phyloP scores from a whole-genome alignment of 2,888 invertebrate genomes.

The Thalpophila matura region DNA sequence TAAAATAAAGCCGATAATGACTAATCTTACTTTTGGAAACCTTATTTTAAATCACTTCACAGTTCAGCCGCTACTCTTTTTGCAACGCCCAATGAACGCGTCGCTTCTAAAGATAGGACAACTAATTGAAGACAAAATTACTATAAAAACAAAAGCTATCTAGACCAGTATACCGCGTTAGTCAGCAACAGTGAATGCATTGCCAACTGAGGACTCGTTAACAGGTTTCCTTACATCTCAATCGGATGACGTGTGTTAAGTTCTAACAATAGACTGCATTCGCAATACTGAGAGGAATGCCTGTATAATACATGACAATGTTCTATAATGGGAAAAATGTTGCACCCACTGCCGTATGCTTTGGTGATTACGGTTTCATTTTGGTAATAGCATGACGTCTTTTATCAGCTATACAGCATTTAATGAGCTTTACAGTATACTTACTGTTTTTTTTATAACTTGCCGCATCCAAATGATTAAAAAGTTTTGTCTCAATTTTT shows the following conservation, averaged over 20 bases:
- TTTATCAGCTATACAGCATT: not conserved
- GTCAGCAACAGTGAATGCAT: constrained; percentile 42
- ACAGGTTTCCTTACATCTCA: constrained; percentile 56
- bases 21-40: constrained; percentile 34
- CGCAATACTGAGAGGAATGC: constrained; percentile 29
- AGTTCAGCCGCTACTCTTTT: constrained; percentile 19
- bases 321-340: constrained; percentile 15
- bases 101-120: constrained; percentile 24
- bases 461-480: not conserved
- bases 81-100: constrained; percentile 28
- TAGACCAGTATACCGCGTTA: constrained; percentile 51
- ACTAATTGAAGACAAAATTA: constrained; percentile 23
- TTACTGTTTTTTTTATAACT: not conserved
- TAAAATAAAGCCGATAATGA: constrained; percentile 40
- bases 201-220: constrained; percentile 39
- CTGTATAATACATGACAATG: constrained; percentile 13
- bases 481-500: not conserved
- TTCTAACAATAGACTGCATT: constrained; percentile 47
- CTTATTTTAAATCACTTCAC: constrained; percentile 47
- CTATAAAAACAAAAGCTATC: constrained; percentile 44
- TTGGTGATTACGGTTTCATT: constrained; percentile 1
- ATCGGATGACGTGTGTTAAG: constrained; percentile 46
- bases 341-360: constrained; percentile 3
- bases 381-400: not conserved
- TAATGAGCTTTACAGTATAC: not conserved